Conservation (phyloP, 2,797 vertebrate species). For the Rachycentron canadum region DNA sequence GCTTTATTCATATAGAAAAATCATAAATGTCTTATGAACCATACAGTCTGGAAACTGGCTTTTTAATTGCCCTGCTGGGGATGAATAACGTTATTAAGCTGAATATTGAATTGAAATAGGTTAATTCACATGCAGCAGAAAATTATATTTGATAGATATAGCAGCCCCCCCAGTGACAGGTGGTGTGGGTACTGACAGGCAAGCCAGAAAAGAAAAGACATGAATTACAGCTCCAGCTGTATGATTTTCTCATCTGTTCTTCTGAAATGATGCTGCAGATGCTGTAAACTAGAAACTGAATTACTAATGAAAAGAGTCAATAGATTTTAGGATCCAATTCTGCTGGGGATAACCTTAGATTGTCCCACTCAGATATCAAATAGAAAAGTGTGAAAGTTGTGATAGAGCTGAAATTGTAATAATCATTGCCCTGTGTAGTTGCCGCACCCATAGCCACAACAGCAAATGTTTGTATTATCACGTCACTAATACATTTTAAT, state of each 20-base stretch:
- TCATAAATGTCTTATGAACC: background rate
- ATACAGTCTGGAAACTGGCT: background rate
- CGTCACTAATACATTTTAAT: background rate
- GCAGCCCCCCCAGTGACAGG: constrained; percentile 23
- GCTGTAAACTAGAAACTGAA: constrained; percentile 41
- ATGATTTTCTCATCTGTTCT: constrained; percentile 48
- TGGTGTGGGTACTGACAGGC: constrained; percentile 42
- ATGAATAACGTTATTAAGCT: constrained; percentile 11
- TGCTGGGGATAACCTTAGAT: constrained; percentile 67
- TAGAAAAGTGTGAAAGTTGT: constrained; percentile 34
- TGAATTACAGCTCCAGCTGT: constrained; percentile 42
- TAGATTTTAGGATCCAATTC: constrained; percentile 68
- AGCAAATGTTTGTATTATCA: background rate
- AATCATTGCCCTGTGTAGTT: constrained; percentile 3
- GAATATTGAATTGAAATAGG: constrained; percentile 31
- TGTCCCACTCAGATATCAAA: constrained; percentile 58
- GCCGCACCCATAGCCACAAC: background rate
- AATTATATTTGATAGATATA: constrained; percentile 32
- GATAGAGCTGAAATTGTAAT: constrained; percentile 17
- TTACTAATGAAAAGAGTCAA: constrained; percentile 60
- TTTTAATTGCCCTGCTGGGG: constrained; percentile 14
- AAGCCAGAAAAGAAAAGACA: constrained; percentile 27
- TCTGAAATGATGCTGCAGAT: constrained; percentile 57
- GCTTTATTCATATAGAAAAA: constrained; percentile 25
- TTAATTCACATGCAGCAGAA: constrained; percentile 25